Evolutionary conservation across 2,888 invertebrate genomes (phyloP), one percentile per base, ranked within the genome.

Genomic region (Aleiodes alternator): DNA sequence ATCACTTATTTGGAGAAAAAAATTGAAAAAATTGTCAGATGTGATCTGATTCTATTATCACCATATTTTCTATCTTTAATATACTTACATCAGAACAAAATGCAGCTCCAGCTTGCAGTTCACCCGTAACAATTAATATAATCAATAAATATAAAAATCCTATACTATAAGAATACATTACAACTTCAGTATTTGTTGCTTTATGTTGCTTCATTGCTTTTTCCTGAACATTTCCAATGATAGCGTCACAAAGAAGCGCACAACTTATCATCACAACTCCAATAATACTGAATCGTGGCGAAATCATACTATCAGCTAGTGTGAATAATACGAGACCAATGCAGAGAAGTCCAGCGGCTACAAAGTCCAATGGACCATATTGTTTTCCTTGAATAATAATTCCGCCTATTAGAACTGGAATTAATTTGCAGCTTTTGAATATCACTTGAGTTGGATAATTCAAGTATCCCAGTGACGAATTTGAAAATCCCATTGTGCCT

Each of bases 141-240:
- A 93, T 84, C 68, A 96, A 90, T 68, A 98, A 92, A 89, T 97
- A 98, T 0, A 94, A 81, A 86, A 96, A 96, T 4, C 97, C 98
- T 81, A 98, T 93, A 0, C 94, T 93, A 89, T 98, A 98, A 0
- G 98, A 98, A 87, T 97, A 98, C 72, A 97, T 92, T 0, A 97
- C 97, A 66, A 98, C 95, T 92, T 98, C 98, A 79, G 96, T 95
- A 89, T 97, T 98, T 0, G 95, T 91, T 0, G 97, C 97, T 78
- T 94, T 93, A 86, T 94, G 92, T 78, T 93, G 93, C 84, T 95
- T 96, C 95, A 99, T 97, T 0, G 95, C 94, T 87, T 98, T 98
- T 89, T 99, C 98, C 90, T 99, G 98, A 0, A 98, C 95, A 90
- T 99, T 99, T 23, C 98, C 98, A 80, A 99, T 98, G 9, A 96